Evolutionary conservation across 2,113 vertebrate genomes (phyloP), one percentile per base, ranked within the genome.

Genomic region (Ardeotis arabs): DNA sequence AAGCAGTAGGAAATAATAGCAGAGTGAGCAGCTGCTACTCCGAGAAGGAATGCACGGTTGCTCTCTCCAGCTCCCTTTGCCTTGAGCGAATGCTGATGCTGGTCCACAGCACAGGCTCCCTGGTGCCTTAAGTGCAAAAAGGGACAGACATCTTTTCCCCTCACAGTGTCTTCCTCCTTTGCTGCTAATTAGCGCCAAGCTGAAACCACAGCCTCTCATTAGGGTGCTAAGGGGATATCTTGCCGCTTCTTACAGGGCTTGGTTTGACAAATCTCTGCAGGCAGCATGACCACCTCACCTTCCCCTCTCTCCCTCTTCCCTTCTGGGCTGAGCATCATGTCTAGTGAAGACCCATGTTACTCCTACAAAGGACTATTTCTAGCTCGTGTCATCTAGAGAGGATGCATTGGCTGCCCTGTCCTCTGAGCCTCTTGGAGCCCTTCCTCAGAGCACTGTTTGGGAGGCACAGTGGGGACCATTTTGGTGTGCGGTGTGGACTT

Each of bases 1-100:
- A 96, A 96, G 92, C 86, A 75, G 95, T 96, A 96, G 95, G 92
- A 97, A 97, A 97, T 96, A 96, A 95, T 96, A 95, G 95, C 90
- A 92, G 94, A 94, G 93, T 64, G 88, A 92, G 92, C 92, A 94
- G 95, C 96, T 96, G 92, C 90, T 92, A 28, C 90, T 64, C 83
- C 0, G 1, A 93, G 83, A 93, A 96, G 64, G 86, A 95, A 93
- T 93, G 95, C 50, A 13, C 6, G 33, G 79, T 95, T n/a, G 44
- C 41, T 75, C 73, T 87, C 84, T 82, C 69, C 69, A 45, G 49
- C 80, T 97, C 79, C 84, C 49, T 96, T 90, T 92, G 69, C 88
- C 49, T 89, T 82, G 69, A 93, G 81, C 41, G 6, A 60, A 68
- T 1, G 4, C 35, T 1, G 28, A 64, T 75, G 79, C 68, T 29